Evolutionary conservation across 2,888 invertebrate genomes (phyloP).

Genomic region (Marasmarcha lunaedactyla): DNA sequence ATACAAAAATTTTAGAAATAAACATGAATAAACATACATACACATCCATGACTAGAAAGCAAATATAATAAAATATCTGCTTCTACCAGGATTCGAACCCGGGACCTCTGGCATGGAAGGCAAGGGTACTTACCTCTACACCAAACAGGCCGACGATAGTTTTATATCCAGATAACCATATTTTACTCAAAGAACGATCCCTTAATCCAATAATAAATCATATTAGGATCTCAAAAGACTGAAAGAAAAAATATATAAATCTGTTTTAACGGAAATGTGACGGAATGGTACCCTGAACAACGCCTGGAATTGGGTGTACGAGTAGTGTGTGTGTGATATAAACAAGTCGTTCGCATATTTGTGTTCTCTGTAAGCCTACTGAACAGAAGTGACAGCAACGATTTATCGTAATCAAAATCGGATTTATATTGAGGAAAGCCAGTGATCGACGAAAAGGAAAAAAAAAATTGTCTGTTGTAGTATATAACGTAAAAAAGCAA

Average conservation of each 20-base stretch:
- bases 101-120: too few relatives aligned
- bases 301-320: too few relatives aligned
- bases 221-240: not conserved
- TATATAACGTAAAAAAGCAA: not conserved
- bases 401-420: not conserved
- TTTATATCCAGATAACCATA: constrained; percentile 32
- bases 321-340: not conserved
- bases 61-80: too few relatives aligned
- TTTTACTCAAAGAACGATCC: constrained; percentile 21
- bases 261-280: not conserved
- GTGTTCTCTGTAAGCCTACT: not conserved
- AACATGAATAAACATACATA: too few relatives aligned
- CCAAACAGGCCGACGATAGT: too few relatives aligned
- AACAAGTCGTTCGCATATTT: not conserved
- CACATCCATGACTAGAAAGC: too few relatives aligned
- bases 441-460: not conserved
- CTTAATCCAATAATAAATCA: not conserved
- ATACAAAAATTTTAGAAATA: too few relatives aligned
- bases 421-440: not conserved
- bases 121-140: too few relatives aligned
- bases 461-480: too few relatives aligned
- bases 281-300: not conserved
- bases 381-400: not conserved
- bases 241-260: not conserved
- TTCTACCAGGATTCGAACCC: too few relatives aligned